Percentiles rank a stretch among this genome's conserved stretches.
Conservation (phyloP, 2,888 invertebrate genomes). For the Euproctis similis region DNA sequence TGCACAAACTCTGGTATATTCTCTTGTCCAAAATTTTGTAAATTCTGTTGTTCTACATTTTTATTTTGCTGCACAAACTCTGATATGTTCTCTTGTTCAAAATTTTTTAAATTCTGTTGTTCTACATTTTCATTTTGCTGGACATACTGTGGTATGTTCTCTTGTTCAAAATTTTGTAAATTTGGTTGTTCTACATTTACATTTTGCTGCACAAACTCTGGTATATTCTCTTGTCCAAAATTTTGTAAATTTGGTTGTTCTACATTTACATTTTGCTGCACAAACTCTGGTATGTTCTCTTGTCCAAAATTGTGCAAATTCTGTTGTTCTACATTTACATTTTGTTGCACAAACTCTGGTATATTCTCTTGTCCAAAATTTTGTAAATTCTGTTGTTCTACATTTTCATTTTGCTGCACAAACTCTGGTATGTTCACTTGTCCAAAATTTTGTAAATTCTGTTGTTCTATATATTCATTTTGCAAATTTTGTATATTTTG, state of each 20-base stretch:
- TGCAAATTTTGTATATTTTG: constrained; percentile 8
- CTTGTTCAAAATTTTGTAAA: constrained; percentile 12
- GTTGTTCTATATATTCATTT: constrained; percentile 4
- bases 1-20: constrained; percentile 5
- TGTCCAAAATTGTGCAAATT: background rate
- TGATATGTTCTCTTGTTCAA: constrained; percentile 2
- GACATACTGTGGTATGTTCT: constrained; percentile 6
- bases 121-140: constrained; percentile 11
- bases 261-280: background rate
- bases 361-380: background rate
- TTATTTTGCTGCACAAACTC: constrained; percentile 4
- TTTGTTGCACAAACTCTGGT: background rate
- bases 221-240: too few relatives aligned
- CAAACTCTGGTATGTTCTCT: background rate
- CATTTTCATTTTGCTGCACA: constrained; percentile 9
- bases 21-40: constrained; percentile 3
- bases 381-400: constrained; percentile 4
- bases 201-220: constrained; percentile 6
- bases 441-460: constrained; percentile 11
- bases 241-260: background rate
- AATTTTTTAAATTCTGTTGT: constrained; percentile 7
- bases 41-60: constrained; percentile 5
- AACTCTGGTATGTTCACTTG: constrained; percentile 9
- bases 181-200: constrained; percentile 5
- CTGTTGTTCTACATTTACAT: background rate